A percentile compares a stretch with the other conserved stretches of the same genome.
These are phyloP conservation scores for Phytoseiulus persimilis DNA, from an alignment of 2,888 invertebrate species.

Conservation along the genomic window DNA sequence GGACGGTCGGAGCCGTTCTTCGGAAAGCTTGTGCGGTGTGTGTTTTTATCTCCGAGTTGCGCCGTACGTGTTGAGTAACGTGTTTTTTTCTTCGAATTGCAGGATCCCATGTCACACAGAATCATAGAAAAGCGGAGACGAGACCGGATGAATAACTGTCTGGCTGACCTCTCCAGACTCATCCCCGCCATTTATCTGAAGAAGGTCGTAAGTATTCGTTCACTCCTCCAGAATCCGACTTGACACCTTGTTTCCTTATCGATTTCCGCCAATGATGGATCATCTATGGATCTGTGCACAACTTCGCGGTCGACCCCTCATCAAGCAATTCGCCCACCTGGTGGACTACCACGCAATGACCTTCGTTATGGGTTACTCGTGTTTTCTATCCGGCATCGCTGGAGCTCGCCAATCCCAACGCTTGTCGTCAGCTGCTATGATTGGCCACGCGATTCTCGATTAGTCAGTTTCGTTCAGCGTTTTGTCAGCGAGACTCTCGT, in stretches of 20 bases:
- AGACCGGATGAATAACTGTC: constrained; percentile 93
- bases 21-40: too few species aligned
- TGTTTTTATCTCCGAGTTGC: neutral
- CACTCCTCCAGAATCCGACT: neutral
- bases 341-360: too few species aligned
- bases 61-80: neutral
- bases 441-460: constrained; percentile 14
- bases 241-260: neutral
- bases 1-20: too few species aligned
- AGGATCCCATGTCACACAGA: constrained; percentile 95
- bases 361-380: too few species aligned
- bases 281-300: too few species aligned
- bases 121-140: constrained; percentile 90
- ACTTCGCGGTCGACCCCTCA: too few species aligned
- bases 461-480: constrained; percentile 11
- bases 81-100: constrained; percentile 52
- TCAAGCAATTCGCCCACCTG: too few species aligned
- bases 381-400: too few species aligned
- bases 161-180: constrained; percentile 82
- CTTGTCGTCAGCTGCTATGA: constrained; percentile 26
- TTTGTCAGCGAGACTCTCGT: too few species aligned
- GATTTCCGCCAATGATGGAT: neutral
- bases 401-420: too few species aligned
- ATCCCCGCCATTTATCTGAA: constrained; percentile 87
- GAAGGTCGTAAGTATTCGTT: constrained; percentile 55